phyloP scores from a whole-genome alignment of 2,797 vertebrate species.

The Gymnocypris eckloni region DNA sequence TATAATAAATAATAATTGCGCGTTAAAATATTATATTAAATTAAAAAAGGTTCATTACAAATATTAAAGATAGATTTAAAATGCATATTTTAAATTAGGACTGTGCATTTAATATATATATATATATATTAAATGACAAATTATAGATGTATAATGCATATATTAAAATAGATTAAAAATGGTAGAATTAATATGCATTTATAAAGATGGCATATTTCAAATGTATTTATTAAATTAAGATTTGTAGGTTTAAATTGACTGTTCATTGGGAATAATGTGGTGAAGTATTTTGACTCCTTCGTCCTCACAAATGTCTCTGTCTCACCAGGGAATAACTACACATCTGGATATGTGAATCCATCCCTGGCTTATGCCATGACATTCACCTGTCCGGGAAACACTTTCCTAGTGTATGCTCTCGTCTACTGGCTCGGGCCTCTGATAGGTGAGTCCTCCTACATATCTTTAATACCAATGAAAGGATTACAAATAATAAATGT shows the following conservation, averaged over 20 bases:
- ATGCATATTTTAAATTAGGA: background rate
- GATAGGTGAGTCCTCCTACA: conserved; percentile 73
- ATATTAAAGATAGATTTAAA: background rate
- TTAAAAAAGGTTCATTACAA: background rate
- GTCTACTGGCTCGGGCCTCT: conserved; percentile 91
- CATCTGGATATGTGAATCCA: conserved; percentile 88
- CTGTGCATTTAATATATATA: too few relatives aligned
- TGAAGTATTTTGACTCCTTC: background rate
- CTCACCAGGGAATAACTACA: conserved; percentile 80
- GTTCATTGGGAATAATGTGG: background rate
- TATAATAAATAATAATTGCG: background rate
- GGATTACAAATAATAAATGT: background rate
- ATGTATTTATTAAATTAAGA: background rate
- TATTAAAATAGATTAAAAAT: too few relatives aligned
- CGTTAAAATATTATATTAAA: background rate
- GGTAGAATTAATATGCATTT: too few relatives aligned
- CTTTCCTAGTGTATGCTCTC: conserved; percentile 76
- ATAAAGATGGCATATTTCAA: background rate
- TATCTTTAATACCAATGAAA: too few relatives aligned
- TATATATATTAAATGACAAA: too few relatives aligned
- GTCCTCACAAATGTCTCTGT: background rate
- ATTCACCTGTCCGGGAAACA: conserved; percentile 86
- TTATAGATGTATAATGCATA: too few relatives aligned
- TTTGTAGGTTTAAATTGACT: background rate
- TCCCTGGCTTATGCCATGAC: conserved; percentile 82